Base-by-base conservation (phyloP, 2,888 invertebrate genomes). In the Leptinotarsa rubiginosa region DNA sequence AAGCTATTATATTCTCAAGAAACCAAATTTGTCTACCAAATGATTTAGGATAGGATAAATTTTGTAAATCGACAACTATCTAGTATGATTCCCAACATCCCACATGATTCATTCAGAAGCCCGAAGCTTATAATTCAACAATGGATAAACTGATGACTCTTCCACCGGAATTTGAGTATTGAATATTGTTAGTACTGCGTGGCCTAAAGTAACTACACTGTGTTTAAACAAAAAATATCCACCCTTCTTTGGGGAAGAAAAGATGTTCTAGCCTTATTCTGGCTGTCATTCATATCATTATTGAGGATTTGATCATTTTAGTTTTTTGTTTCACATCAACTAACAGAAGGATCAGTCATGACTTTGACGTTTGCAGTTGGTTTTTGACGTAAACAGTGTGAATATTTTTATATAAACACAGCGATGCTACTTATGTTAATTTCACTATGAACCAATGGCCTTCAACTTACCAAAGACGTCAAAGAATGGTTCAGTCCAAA, bases 131-230 rank as follows among this genome's bases (percentile, higher is more conserved):
- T 41, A 41, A 41, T 7, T 41, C 41, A 16, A 31, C 10, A 62
- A 62, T 62, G 62, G n/a, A n/a, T n/a, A n/a, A 7, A n/a, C 3
- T 31, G 15, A 62, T 62, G 62, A 25, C 18, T 13, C 62, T 62
- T n/a, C 31, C n/a, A 41, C 62, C 62, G 10, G 41, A 41, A 41
- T n/a, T n/a, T 31, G 16, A 62, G 79, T 67, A 76, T 82, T 84
- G 85, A 86, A 85, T 86, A 86, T 84, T 86, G 85, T 87, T 87
- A 86, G 86, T 86, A 86, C 85, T 84, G 85, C 85, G 20, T 56
- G 16, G 31, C 41, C 31, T 62, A n/a, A 16, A 41, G n/a, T 62
- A n/a, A 16, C 4, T 41, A 62, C 62, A 56, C 56, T 56, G 25
- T 56, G 50, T 50, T 50, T n/a, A n/a, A 50, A n/a, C 41, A 41